Conservation (phyloP, 2,888 invertebrate species). For the Notodonta ziczac region DNA sequence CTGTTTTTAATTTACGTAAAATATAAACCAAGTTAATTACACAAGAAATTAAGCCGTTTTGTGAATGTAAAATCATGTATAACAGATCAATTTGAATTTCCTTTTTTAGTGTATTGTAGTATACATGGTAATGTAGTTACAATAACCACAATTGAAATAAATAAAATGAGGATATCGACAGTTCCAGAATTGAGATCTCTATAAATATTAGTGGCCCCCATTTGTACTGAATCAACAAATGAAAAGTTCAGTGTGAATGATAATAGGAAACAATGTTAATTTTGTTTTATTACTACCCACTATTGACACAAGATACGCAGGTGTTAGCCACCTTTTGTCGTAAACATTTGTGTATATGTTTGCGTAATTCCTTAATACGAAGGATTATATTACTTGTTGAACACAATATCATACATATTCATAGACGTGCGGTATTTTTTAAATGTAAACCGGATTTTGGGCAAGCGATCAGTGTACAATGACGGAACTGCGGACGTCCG, state of each 20-base stretch:
- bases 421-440: conserved; percentile 36
- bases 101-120: background rate
- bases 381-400: conserved; percentile 6
- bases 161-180: background rate
- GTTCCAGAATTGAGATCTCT: no score
- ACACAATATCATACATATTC: conserved; percentile 19
- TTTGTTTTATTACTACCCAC: background rate
- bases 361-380: background rate
- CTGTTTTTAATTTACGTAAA: conserved; percentile 35
- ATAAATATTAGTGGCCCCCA: no score
- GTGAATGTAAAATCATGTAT: background rate
- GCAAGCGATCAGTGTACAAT: conserved; percentile 50
- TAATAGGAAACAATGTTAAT: conserved; percentile 1
- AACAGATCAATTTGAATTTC: background rate
- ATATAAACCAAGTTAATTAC: conserved; percentile 19
- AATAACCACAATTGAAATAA: no score
- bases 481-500: conserved; percentile 42
- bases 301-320: background rate
- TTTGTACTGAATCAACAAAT: no score
- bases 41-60: background rate
- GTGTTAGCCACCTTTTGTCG: conserved; percentile 1
- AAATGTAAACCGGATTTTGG: conserved; percentile 74
- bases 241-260: no score
- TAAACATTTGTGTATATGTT: background rate
- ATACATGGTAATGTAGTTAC: no score